phyloP scores from a whole-genome alignment of 2,797 vertebrate species.

The Stomatorhinus walkeri region DNA sequence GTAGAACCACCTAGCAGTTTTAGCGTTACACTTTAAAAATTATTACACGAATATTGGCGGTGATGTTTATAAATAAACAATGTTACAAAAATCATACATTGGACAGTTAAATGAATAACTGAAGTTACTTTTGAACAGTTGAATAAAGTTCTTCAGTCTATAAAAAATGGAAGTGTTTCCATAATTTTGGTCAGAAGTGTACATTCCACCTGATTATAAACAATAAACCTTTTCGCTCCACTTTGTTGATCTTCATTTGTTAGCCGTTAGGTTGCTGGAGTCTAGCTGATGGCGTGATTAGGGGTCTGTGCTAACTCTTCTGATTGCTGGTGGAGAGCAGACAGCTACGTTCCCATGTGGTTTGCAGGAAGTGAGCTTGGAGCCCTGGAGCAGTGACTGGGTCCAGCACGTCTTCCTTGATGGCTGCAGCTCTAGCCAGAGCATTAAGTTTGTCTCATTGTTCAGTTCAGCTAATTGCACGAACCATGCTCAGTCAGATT shows the following conservation, averaged over 20 bases:
- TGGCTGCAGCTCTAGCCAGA: background rate
- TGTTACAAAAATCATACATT: background rate
- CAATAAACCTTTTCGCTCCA: background rate
- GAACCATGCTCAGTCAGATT: background rate
- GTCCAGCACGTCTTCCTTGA: background rate
- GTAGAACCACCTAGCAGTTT: background rate
- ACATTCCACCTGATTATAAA: background rate
- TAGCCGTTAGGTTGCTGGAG: background rate
- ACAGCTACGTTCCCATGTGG: background rate
- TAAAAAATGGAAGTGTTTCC: background rate
- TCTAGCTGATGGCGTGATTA: background rate
- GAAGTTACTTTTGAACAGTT: background rate
- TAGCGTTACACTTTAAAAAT: background rate
- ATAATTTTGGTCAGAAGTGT: background rate
- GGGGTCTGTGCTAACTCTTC: background rate
- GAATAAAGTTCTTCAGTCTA: background rate
- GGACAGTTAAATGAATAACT: background rate
- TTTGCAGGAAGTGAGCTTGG: background rate
- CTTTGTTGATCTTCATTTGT: background rate
- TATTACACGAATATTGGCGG: background rate
- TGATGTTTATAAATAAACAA: background rate
- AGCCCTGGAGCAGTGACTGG: background rate
- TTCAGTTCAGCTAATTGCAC: background rate
- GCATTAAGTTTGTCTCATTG: conserved; percentile 6
- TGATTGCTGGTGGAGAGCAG: conserved; percentile 22